phyloP scores from a whole-genome alignment of 2,113 vertebrate genomes.

The Chitala chitala region DNA sequence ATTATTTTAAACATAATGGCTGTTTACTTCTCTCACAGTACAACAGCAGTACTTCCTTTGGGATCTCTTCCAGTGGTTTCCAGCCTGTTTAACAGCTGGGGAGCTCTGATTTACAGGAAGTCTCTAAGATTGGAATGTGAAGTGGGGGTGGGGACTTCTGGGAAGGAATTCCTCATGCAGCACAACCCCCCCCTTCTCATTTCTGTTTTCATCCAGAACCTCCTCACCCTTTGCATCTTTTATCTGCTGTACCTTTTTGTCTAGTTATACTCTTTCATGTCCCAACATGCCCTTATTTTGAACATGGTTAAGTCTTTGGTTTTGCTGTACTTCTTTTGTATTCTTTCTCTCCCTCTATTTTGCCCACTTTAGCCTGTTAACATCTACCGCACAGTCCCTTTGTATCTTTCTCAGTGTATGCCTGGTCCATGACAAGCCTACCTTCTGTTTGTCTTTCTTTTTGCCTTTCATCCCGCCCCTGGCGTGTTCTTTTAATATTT shows the following conservation, averaged over 20 bases:
- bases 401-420: too few species aligned
- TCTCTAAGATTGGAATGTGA: conserved; percentile 16
- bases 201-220: neutral
- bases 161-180: neutral
- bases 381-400: too few species aligned
- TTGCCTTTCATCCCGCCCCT: too few species aligned
- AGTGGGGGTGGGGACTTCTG: neutral
- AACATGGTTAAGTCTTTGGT: neutral
- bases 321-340: neutral
- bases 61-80: neutral
- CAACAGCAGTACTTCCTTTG: too few species aligned
- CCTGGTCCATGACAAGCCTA: too few species aligned
- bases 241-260: neutral
- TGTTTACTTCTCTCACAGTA: too few species aligned
- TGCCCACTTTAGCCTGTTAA: too few species aligned
- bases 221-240: neutral
- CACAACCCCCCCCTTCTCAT: neutral
- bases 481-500: too few species aligned
- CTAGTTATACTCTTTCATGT: too few species aligned
- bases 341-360: neutral
- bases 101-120: neutral
- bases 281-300: too few species aligned
- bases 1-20: too few species aligned
- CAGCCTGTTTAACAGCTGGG: neutral
- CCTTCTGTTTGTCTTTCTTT: too few species aligned